Evolutionary conservation across 2,113 vertebrate genomes (phyloP).

Genomic region (Psophia crepitans): DNA sequence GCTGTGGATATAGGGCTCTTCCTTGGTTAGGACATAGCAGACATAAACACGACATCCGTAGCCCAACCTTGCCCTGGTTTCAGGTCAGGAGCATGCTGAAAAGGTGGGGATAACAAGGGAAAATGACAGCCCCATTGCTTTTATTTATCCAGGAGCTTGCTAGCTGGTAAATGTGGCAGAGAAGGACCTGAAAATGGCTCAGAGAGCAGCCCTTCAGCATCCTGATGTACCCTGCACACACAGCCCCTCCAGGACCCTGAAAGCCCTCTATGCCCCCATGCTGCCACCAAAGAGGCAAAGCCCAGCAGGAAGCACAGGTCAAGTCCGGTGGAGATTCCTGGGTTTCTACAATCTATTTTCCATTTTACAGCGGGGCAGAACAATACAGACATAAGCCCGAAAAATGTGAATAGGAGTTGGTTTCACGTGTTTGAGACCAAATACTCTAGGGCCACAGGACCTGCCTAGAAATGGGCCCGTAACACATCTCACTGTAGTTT

Average conservation of each 20-base stretch:
- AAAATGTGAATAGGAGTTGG: background rate
- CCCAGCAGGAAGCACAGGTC: background rate
- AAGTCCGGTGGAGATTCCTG: background rate
- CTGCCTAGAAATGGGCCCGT: too few species aligned
- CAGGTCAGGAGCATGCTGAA: background rate
- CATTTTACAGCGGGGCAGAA: background rate
- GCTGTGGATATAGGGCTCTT: background rate
- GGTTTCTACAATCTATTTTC: background rate
- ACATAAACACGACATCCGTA: accelerated
- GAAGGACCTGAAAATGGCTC: background rate
- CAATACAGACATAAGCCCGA: background rate
- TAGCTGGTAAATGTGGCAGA: background rate
- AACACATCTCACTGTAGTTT: too few species aligned
- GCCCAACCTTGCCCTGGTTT: background rate
- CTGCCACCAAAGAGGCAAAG: background rate
- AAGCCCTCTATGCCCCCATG: accelerated
- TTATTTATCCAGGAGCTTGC: background rate
- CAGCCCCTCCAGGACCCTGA: accelerated
- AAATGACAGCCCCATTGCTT: background rate
- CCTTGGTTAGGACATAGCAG: background rate
- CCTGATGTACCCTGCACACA: background rate
- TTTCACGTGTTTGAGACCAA: background rate
- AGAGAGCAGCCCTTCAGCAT: background rate
- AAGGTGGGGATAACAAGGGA: background rate
- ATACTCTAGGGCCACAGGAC: too few species aligned